Evolutionary conservation across 2,888 invertebrate genomes (phyloP), one percentile per base, ranked within the genome.

Genomic region (Philaethria dido): DNA sequence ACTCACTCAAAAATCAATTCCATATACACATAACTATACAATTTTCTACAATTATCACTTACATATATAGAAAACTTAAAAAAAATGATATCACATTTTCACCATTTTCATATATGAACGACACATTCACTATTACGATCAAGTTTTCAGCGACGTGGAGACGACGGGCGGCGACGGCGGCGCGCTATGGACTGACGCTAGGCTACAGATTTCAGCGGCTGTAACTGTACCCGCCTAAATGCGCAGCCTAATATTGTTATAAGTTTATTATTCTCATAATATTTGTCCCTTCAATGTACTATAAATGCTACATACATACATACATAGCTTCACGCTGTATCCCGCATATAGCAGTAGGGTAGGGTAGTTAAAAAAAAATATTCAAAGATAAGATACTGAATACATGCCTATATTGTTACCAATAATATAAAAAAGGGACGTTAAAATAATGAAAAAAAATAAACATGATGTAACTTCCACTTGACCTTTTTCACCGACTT

Each of bases 131-230:
- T 48, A 39, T 57, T 42, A 44, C 50, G 36, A 8, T 25, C 50
- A 50, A 68, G 63, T 64, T 68, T 66, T 44, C 42, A 55, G 48
- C 8, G 22, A 20, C 59, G 39, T 25, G 22, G 25, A 18, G 47
- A 42, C 54, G 42, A 36, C 59, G 4, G 55, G 60, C 60, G 50
- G 20, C 48, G 11, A 66, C 68, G 61, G 45, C 54, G 44, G 65
- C 66, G 70, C 68, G 61, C 47, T 61, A 60, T 57, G 39, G 70
- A 72, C 71, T 72, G 70, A 59, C 64, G 66, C 47, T 45, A 50
- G 64, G 66, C 47, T 45, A 50, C 62, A 66, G 68, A 66, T 65
- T 69, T 68, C 66, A 64, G 65, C 25, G 66, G 64, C 66, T 55
- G 66, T 48, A 63, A 63, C 66, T n/a, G n/a, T n/a, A 66, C 64